phyloP scores from a whole-genome alignment of 2,797 vertebrate species.

The Lepus townsendii region DNA sequence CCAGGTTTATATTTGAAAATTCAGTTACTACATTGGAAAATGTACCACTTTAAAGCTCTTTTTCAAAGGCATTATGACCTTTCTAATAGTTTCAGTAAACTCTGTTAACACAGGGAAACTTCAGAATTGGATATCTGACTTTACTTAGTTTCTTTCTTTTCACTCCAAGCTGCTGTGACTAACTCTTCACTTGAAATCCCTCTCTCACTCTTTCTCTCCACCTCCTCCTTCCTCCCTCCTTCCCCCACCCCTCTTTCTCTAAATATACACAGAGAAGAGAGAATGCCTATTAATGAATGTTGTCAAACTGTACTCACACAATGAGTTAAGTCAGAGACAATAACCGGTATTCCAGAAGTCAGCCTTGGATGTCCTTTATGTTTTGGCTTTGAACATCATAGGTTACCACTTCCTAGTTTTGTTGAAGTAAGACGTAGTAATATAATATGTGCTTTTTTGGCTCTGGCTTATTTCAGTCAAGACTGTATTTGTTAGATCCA shows the following conservation, averaged over 20 bases:
- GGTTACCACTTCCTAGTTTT: background rate
- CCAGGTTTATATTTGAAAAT: conserved; percentile 84
- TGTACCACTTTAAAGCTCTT: conserved; percentile 31
- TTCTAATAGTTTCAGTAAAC: background rate
- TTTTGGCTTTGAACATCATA: background rate
- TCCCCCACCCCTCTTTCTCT: background rate
- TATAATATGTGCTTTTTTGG: background rate
- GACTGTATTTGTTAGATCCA: background rate
- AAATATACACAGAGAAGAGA: background rate
- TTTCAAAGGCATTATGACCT: conserved; percentile 15
- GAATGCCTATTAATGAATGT: background rate
- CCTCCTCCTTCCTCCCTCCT: background rate
- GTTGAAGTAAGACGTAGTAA: background rate
- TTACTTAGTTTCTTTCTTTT: background rate
- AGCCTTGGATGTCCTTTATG: background rate
- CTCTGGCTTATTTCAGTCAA: background rate
- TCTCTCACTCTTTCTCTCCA: background rate
- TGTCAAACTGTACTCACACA: conserved; percentile 6
- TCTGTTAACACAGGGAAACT: conserved; percentile 41
- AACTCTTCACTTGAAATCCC: background rate
- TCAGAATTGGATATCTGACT: conserved; percentile 46
- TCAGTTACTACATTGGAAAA: conserved; percentile 52
- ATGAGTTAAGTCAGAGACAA: background rate
- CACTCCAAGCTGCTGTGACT: background rate
- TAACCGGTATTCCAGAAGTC: background rate